These are phyloP conservation scores for Orchesella flavescens DNA, from an alignment of 2,888 invertebrate genomes.

Conservation along the genomic window DNA sequence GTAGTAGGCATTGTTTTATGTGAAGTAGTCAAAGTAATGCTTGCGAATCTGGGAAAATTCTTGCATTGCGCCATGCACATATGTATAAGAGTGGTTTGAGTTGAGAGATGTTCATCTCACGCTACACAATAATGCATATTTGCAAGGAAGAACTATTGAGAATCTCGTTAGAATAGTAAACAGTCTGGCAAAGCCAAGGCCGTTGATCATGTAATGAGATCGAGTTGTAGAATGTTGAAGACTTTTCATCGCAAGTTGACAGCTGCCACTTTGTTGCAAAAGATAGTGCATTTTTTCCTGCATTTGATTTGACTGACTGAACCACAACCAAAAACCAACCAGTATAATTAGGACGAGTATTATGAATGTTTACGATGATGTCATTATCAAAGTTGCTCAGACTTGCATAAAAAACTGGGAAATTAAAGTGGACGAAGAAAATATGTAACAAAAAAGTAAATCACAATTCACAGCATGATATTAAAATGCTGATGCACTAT, in stretches of 20 bases:
- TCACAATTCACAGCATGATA: slow-evolving; percentile 32
- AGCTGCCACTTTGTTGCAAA: slow-evolving; percentile 27
- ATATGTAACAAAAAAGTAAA: slow-evolving; percentile 23
- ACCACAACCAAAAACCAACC: background rate
- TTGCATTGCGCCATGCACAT: no score
- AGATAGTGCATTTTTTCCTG: slow-evolving; percentile 50
- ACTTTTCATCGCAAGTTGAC: slow-evolving; percentile 9
- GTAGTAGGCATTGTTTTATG: background rate
- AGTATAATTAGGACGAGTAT: slow-evolving; percentile 2
- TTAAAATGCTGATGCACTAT: background rate
- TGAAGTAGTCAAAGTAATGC: no score
- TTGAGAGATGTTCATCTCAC: no score
- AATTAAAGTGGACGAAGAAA: background rate
- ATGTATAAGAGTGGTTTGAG: no score
- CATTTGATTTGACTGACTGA: no score
- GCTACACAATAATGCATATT: no score
- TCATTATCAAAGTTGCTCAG: slow-evolving; percentile 15
- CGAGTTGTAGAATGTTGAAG: slow-evolving; percentile 1
- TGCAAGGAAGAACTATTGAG: no score
- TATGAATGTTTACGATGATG: slow-evolving; percentile 11
- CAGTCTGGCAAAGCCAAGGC: slow-evolving; percentile 25
- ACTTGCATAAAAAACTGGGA: background rate
- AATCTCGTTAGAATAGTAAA: no score
- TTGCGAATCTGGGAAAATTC: no score
- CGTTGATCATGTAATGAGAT: slow-evolving; percentile 56